Evolutionary conservation across 2,888 invertebrate species (phyloP), one percentile per base, ranked within the genome.

Genomic region (Rambutsinella grinnellia): DNA sequence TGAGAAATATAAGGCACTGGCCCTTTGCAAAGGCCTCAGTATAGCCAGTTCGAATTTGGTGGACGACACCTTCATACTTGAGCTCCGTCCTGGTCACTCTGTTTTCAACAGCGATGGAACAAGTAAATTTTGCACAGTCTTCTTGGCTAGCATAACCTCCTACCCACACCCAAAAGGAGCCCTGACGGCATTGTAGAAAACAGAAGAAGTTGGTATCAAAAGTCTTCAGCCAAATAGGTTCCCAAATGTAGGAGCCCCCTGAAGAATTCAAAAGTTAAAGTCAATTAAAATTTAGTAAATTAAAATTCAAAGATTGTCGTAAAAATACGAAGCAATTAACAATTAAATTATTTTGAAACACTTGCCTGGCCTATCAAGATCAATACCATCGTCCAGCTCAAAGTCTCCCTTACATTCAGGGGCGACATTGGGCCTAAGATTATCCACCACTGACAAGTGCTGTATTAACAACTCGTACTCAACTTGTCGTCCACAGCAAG

Each of bases 191-290:
- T 23, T 81, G 79, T 26, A 81, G 57, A 58, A 74, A 74, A 36
- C 76, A 74, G 57, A 81, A 79, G 19, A 79, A 81, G 68, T 81
- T 75, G 17, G 66, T 49, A 2, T 66, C 74, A 57, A 78, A 65
- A 46, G 76, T 72, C 36, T 70, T 53, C n/a, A 81, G 72, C 81
- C 81, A 81, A 0, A 79, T 79, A 23, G 79, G 81, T n/a, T 79
- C 79, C 81, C 81, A 81, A 2, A 79, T n/a, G n/a, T n/a, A n/a
- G n/a, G n/a, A n/a, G n/a, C n/a, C n/a, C n/a, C n/a, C n/a, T n/a
- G n/a, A n/a, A n/a, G n/a, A n/a, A n/a, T n/a, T n/a, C n/a, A n/a
- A n/a, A n/a, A n/a, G n/a, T n/a, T n/a, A n/a, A n/a, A n/a, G n/a
- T n/a, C n/a, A n/a, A n/a, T n/a, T n/a, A n/a, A n/a, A n/a, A n/a